Evolutionary conservation across 2,113 vertebrate genomes (phyloP), one percentile per base, ranked within the genome.

Genomic region (Xiphias gladius): DNA sequence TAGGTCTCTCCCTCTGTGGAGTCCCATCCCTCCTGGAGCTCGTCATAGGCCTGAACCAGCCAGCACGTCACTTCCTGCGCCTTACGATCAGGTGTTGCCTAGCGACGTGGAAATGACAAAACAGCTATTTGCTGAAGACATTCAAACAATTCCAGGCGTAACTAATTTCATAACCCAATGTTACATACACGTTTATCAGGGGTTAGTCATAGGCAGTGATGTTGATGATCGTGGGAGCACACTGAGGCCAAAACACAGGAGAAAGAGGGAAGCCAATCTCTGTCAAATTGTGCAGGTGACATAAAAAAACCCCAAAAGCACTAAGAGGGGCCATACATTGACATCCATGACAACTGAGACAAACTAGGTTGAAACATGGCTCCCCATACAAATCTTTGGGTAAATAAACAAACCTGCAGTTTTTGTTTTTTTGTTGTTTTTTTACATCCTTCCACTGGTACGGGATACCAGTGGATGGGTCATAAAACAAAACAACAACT

Each of bases 1-100:
- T 96, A 96, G 10, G 95, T 93, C 87, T 96, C 95, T 14, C 93
- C 96, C 78, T 96, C 96, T 2, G 96, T 96, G 85, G 96, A 96
- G 19, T 92, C 72, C 91, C 96, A 94, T 20, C 95, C 92, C 74
- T 97, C 93, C 79, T 95, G 91, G 22, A 99, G 94, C 77, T 96
- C 97, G 52, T 96, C 69, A 76, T 97, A 95, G 75, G 97, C 97
- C 54, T 94, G 92, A 68, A 69, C 68, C 84, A 99, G 88, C 98
- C 98, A 99, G 77, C 84, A 92, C 7, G 95, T 68, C 26, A 97
- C 95, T 73, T 97, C 96, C 88, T 92, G 93, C 1, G 94, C 91
- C 91, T 96, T 97, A 48, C 91, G 91, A 57, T 91, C 92, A 17
- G 93, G 50, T 2, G 94, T 94, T 1, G 62, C 86, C 95, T 96